These are phyloP conservation scores for Ceryle rudis DNA, from an alignment of 2,797 vertebrate species.

Conservation along the genomic window DNA sequence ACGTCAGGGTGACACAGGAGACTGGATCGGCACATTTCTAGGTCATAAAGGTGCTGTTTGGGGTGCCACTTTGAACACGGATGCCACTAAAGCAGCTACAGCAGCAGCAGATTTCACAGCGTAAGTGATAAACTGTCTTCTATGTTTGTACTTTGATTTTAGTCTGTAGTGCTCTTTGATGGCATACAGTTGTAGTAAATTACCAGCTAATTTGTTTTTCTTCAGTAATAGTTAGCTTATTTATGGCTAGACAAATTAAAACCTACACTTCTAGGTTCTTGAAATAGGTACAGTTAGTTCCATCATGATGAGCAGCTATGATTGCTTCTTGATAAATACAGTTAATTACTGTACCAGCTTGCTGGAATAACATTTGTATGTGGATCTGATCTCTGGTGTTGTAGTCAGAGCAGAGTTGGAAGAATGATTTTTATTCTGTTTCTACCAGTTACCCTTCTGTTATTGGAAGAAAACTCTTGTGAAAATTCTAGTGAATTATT, in stretches of 20 bases:
- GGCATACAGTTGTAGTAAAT: not conserved
- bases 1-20: slow-evolving; percentile 98
- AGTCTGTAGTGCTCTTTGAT: not conserved
- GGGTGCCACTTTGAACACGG: slow-evolving; percentile 96
- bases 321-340: not conserved
- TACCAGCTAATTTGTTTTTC: not conserved
- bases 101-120: slow-evolving; percentile 98
- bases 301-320: rapidly evolving
- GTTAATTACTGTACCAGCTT: not conserved
- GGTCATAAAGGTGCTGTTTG: slow-evolving; percentile 99
- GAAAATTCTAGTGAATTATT: not conserved
- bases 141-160: not conserved
- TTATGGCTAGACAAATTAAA: not conserved
- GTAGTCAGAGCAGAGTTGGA: not conserved
- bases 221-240: not conserved
- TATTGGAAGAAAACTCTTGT: not conserved
- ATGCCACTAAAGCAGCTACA: slow-evolving; percentile 96
- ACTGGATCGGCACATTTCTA: slow-evolving; percentile 99
- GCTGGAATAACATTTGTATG: not conserved
- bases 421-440: not conserved
- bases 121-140: slow-evolving; percentile 80
- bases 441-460: not conserved
- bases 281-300: not conserved
- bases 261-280: not conserved
- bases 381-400: not conserved